A percentile compares a stretch with the other conserved stretches of the same genome.
Evolutionary conservation across 2,113 vertebrate genomes (phyloP).

Genomic region (Gasterosteus nipponicus): DNA sequence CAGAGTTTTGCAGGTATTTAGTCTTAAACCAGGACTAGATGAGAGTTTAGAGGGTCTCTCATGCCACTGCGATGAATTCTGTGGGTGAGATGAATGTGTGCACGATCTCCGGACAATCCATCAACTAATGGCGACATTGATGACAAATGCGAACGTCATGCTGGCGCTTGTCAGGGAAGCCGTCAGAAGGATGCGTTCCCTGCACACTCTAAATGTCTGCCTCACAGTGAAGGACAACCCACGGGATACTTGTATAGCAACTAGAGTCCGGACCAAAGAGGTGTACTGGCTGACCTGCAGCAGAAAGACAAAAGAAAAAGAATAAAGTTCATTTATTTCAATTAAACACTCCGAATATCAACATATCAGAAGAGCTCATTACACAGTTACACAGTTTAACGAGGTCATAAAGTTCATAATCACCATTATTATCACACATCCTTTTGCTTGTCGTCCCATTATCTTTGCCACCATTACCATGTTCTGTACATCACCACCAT

Average conservation of each 20-base stretch:
- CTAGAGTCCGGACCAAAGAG: background rate
- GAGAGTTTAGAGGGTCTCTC: background rate
- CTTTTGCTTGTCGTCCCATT: conserved; percentile 20
- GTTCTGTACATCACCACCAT: conserved; percentile 9
- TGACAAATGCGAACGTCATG: background rate
- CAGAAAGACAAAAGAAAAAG: too few relatives aligned
- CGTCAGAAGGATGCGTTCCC: background rate
- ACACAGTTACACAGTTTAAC: background rate
- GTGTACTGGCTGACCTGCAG: background rate
- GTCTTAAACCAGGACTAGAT: background rate
- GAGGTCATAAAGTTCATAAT: conserved; percentile 2
- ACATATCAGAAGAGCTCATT: background rate
- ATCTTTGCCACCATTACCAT: conserved; percentile 27
- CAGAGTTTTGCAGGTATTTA: background rate
- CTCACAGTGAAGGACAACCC: background rate
- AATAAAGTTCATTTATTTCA: background rate
- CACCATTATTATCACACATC: background rate
- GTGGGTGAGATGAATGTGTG: background rate
- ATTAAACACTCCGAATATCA: background rate
- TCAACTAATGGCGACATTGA: background rate
- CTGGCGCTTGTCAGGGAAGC: background rate
- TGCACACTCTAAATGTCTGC: background rate
- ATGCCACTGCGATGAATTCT: background rate
- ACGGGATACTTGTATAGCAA: background rate
- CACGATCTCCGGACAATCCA: background rate